phyloP scores from a whole-genome alignment of 2,888 invertebrate genomes.

The Cheilosia vernalis region DNA sequence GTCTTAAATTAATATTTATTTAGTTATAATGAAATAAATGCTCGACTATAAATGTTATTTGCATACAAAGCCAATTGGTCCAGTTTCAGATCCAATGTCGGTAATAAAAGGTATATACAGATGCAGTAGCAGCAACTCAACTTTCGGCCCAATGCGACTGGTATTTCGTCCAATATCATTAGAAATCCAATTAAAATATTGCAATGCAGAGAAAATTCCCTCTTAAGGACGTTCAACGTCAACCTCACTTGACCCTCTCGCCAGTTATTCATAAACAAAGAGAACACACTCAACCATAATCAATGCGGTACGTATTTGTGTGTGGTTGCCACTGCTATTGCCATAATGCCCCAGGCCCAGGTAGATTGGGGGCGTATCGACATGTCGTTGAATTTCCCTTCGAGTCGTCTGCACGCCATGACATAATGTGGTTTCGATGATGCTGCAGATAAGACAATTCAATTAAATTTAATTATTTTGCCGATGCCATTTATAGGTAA shows the following conservation, averaged over 20 bases:
- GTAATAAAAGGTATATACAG: background rate
- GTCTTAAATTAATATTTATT: background rate
- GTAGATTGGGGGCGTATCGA: conserved; percentile 63
- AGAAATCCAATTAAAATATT: conserved; percentile 70
- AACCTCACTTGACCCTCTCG: conserved; percentile 15
- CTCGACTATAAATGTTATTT: conserved; percentile 19
- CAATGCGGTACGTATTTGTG: conserved; percentile 35
- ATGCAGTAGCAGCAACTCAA: conserved; percentile 28
- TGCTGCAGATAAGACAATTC: conserved; percentile 75
- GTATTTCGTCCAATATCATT: conserved; percentile 41
- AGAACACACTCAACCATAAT: conserved; percentile 27
- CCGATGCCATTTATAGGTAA: conserved; percentile 71
- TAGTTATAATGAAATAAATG: conserved; percentile 7
- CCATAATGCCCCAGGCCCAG: conserved; percentile 37
- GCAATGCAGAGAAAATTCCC: conserved; percentile 40
- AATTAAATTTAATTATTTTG: conserved; percentile 76
- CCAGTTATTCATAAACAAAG: conserved; percentile 58
- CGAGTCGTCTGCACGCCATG: conserved; percentile 47
- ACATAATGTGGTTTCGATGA: conserved; percentile 72
- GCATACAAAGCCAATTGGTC: conserved; percentile 18
- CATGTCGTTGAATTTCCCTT: conserved; percentile 60
- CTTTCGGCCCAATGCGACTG: conserved; percentile 24
- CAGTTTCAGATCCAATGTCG: conserved; percentile 21
- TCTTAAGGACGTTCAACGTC: conserved; percentile 20
- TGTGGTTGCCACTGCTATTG: conserved; percentile 6